Percentiles rank a stretch among this genome's conserved stretches.
Evolutionary conservation across 2,113 vertebrate genomes (phyloP).

Genomic region (Misgurnus mizolepis): DNA sequence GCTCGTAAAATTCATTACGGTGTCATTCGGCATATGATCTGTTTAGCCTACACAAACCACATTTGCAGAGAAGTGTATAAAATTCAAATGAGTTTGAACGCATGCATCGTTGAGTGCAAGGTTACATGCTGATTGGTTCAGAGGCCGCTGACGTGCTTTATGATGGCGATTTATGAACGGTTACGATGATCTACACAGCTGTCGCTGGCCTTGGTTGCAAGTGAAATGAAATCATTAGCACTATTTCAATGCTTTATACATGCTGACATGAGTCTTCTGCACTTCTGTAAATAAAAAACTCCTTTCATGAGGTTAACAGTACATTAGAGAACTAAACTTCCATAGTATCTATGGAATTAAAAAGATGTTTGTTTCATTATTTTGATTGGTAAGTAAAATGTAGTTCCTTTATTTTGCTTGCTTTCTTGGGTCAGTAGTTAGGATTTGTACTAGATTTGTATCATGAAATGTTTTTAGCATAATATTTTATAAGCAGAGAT

Average conservation of each 20-base stretch:
- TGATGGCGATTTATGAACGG: conserved; percentile 54
- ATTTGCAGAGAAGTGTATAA: conserved; percentile 42
- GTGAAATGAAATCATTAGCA: conserved; percentile 53
- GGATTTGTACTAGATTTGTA: no score
- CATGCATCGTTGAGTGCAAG: conserved; percentile 44
- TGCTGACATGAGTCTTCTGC: conserved; percentile 34
- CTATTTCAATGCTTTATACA: conserved; percentile 45
- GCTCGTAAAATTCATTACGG: conserved; percentile 25
- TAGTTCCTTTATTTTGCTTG: no score
- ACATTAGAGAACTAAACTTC: no score
- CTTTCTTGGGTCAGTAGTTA: no score
- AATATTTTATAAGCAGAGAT: no score
- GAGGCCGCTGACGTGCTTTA: conserved; percentile 46
- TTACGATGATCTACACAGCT: conserved; percentile 51
- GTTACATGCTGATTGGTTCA: conserved; percentile 52
- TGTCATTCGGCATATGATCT: conserved; percentile 29
- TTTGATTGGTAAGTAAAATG: no score
- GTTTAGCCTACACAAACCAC: conserved; percentile 30
- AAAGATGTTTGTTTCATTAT: no score
- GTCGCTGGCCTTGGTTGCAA: conserved; percentile 51
- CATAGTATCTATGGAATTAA: no score
- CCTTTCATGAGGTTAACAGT: neutral
- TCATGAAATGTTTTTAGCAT: no score
- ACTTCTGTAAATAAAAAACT: conserved; percentile 7
- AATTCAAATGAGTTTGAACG: conserved; percentile 48